phyloP scores from a whole-genome alignment of 2,113 vertebrate species.

The Ailurus styani region DNA sequence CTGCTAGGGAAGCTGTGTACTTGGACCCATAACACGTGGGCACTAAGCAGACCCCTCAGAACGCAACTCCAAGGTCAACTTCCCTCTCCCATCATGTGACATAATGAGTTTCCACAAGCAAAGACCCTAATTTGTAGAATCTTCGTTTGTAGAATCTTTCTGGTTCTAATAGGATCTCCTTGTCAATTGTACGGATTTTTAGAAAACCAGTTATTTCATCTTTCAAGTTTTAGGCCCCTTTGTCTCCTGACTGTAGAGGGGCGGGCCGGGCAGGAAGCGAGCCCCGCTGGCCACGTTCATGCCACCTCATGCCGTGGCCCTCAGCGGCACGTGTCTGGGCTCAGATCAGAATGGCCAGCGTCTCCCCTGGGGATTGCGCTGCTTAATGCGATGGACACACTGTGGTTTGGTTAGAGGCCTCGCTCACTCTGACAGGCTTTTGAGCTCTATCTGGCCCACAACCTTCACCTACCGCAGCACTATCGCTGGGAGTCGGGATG shows the following conservation, averaged over 20 bases:
- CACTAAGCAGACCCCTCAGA: neutral
- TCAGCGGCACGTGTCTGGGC: rapidly evolving
- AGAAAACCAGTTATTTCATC: neutral
- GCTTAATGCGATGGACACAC: neutral
- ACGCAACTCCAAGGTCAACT: neutral
- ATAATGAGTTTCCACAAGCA: neutral
- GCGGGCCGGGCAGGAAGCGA: neutral
- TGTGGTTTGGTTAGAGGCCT: neutral
- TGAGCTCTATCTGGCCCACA: neutral
- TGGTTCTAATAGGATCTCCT: neutral
- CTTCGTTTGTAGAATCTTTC: too few relatives aligned
- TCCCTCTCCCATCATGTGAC: neutral
- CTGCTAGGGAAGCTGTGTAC: neutral
- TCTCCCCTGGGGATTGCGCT: neutral
- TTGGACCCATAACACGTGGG: rapidly evolving
- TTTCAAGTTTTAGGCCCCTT: neutral
- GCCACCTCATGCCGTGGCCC: rapidly evolving
- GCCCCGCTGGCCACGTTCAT: neutral
- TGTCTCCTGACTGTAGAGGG: neutral
- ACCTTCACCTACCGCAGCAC: neutral
- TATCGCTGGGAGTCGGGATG: neutral
- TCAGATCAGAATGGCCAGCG: neutral
- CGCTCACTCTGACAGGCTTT: neutral
- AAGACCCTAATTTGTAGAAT: neutral
- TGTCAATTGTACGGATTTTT: neutral